A percentile compares a stretch with the other conserved stretches of the same genome.
Evolutionary conservation across 2,113 vertebrate genomes (phyloP).

Genomic region (Bucco capensis): DNA sequence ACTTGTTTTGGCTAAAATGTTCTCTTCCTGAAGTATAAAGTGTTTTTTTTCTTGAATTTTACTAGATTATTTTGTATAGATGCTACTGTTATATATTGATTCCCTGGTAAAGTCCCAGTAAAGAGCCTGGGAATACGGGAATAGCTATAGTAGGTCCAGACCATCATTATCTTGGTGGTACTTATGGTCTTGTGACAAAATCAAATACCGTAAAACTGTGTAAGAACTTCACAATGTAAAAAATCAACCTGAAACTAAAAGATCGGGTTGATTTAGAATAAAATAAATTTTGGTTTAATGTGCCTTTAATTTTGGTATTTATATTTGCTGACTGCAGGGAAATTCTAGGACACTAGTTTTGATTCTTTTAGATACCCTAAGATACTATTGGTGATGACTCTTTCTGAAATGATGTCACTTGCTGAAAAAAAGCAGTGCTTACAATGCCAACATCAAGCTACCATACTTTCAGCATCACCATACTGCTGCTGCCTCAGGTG

Average conservation of each 20-base stretch:
- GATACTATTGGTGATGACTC: neutral
- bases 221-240: neutral
- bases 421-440: neutral
- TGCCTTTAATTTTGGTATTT: constrained; percentile 21
- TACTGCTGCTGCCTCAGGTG: neutral
- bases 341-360: neutral
- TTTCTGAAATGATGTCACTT: neutral
- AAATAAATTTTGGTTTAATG: too few species aligned
- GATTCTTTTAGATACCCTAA: neutral
- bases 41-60: neutral
- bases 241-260: too few species aligned
- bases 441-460: neutral
- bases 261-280: too few species aligned
- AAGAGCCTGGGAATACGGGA: neutral
- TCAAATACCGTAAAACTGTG: neutral
- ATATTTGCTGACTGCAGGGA: neutral
- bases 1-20: neutral
- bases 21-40: neutral
- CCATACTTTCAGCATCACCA: accelerated
- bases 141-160: neutral
- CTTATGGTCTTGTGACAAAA: neutral
- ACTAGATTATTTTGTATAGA: neutral
- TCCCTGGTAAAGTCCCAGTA: neutral
- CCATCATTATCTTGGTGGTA: neutral
- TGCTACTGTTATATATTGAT: neutral